Base-by-base conservation (phyloP, 2,888 invertebrate species). In the Ellobium chinense region DNA sequence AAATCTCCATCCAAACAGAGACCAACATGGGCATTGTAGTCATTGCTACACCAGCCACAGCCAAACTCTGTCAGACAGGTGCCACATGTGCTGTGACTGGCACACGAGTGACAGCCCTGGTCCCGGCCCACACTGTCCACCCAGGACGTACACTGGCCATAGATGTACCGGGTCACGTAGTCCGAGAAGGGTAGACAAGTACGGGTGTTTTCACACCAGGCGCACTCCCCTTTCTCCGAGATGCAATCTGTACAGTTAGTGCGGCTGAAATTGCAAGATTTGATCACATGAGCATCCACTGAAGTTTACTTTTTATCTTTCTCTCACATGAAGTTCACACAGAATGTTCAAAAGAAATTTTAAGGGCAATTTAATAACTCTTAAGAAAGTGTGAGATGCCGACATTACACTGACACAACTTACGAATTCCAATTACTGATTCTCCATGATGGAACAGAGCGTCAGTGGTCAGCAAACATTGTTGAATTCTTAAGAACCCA, bases 101-200 rank as follows among this genome's bases (percentile, higher is more conserved):
- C 78, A 82, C 93, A 93, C 82, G 92, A 89, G 31, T 84, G 86
- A 70, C 91, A 92, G 18, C 86, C 80, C 31, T 82, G 81, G 72
- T 84, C 78, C 63, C 78, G 63, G 21, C 84, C 87, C 74, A 91
- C 90, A 81, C 91, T 91, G 93, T 98, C 98, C 82, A 97, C 95
- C 98, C 98, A 98, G 92, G 97, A 97, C 58, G 97, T 95, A 90
- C 98, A 98, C 90, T 97, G 94, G 0, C 98, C 98, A 93, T 97
- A 98, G 91, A 97, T 97, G 93, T 97, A 98, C 90, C 97, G 97
- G 86, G 97, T 97, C 9, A 97, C 97, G 93, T 98, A 98, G 0
- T 98, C 97, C n/a, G 97, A 96, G 93, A 98, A 98, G 85, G 97
- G 96, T 92, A 98, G 97, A 93, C 98, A 98, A 90, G 97, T 97